phyloP scores from a whole-genome alignment of 2,797 vertebrate species.

The Argentina silus region DNA sequence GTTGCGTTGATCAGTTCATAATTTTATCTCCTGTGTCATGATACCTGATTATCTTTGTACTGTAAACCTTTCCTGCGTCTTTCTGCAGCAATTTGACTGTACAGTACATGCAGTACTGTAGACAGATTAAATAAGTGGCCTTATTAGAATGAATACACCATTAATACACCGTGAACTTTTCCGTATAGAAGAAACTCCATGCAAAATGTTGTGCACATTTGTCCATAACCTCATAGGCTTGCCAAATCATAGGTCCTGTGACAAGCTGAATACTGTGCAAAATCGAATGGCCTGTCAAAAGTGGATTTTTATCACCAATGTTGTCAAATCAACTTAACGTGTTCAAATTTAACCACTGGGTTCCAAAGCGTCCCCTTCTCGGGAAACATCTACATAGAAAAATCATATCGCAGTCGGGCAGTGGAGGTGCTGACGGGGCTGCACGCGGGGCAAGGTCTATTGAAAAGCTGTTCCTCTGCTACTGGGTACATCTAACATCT shows the following conservation, averaged over 20 bases:
- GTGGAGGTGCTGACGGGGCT: constrained; percentile 36
- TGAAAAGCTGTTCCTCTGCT: constrained; percentile 58
- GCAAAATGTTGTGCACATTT: no score
- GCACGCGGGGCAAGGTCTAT: constrained; percentile 45
- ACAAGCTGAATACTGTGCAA: neutral
- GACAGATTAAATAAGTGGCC: neutral
- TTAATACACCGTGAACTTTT: neutral
- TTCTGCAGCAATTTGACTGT: neutral
- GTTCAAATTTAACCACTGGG: constrained; percentile 48
- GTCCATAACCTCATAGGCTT: neutral
- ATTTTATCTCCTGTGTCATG: neutral
- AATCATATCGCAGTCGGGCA: constrained; percentile 39
- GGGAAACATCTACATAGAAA: constrained; percentile 20
- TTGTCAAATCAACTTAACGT: constrained; percentile 24
- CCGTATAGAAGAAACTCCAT: no score
- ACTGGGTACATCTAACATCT: constrained; percentile 61
- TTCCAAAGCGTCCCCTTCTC: constrained; percentile 13
- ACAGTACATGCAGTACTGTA: neutral
- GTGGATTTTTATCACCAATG: neutral
- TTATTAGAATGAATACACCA: neutral
- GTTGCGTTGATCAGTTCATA: neutral
- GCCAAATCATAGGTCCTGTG: neutral
- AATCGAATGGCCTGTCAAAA: neutral
- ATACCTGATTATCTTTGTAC: neutral
- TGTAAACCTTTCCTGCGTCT: neutral